phyloP scores from a whole-genome alignment of 2,888 invertebrate species.

The Mayetiola destructor region DNA sequence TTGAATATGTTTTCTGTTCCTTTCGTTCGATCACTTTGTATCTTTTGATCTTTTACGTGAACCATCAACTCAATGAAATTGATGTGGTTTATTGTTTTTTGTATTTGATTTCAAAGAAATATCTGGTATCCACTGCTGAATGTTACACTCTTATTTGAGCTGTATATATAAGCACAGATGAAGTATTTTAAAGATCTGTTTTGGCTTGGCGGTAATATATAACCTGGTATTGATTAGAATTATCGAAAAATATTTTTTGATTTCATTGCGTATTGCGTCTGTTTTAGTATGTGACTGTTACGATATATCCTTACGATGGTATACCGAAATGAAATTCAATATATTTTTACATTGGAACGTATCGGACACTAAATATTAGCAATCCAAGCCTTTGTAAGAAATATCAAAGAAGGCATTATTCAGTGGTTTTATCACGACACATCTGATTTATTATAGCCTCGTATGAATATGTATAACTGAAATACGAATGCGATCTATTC shows the following conservation, averaged over 20 bases:
- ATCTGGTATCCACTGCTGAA: no score
- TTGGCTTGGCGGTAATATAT: constrained; percentile 3
- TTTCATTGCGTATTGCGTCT: neutral
- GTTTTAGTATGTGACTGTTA: neutral
- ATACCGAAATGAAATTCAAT: no score
- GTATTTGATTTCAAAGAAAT: no score
- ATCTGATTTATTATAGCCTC: constrained; percentile 8
- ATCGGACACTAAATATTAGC: neutral
- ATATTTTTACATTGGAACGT: neutral
- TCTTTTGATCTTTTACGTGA: no score
- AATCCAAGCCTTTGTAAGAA: no score
- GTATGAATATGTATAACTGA: neutral
- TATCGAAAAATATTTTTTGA: neutral
- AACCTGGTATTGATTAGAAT: constrained; percentile 7
- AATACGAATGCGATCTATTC: constrained; percentile 4
- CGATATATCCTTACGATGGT: neutral
- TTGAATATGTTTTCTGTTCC: no score
- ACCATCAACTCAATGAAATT: no score
- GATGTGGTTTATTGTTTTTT: no score
- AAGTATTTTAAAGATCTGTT: constrained; percentile 1
- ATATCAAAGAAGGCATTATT: neutral
- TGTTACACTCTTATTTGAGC: no score
- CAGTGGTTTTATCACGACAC: constrained; percentile 13
- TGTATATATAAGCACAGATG: no score
- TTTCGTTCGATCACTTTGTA: no score